Conservation (phyloP, 2,888 invertebrate genomes). For the Apoda limacodes region DNA sequence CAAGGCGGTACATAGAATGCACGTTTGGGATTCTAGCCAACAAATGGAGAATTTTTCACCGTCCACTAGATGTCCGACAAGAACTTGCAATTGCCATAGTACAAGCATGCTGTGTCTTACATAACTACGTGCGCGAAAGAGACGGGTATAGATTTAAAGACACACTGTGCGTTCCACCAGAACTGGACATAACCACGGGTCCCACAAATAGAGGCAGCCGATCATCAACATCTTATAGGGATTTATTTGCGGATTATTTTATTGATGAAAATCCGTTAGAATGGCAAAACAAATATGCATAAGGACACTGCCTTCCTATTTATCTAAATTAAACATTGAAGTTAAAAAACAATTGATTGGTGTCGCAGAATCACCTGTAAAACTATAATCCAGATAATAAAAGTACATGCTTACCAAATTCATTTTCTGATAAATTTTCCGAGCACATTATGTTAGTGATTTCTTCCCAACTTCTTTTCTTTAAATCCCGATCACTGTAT, state of each 20-base stretch:
- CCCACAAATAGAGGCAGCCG: constrained; percentile 16
- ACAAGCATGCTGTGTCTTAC: constrained; percentile 14
- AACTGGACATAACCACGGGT: constrained; percentile 17
- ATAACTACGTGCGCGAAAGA: constrained; percentile 20
- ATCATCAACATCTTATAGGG: constrained; percentile 17
- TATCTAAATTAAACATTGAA: constrained; percentile 19
- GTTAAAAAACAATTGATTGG: constrained; percentile 20
- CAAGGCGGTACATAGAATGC: constrained; percentile 19
- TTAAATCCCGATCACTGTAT: constrained; percentile 22
- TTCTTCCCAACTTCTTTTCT: constrained; percentile 24
- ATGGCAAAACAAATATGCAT: constrained; percentile 20
- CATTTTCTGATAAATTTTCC: constrained; percentile 20
- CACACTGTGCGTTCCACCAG: constrained; percentile 20
- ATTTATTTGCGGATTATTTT: constrained; percentile 21
- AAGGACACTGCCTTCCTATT: constrained; percentile 19
- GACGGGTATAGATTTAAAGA: constrained; percentile 20
- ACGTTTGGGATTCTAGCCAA: constrained; percentile 17
- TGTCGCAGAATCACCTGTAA: constrained; percentile 16
- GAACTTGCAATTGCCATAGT: constrained; percentile 17
- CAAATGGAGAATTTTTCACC: constrained; percentile 20
- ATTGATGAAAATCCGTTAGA: constrained; percentile 16
- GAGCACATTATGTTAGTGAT: constrained; percentile 21
- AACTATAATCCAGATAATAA: constrained; percentile 19
- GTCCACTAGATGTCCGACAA: constrained; percentile 17
- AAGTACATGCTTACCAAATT: constrained; percentile 23